Conservation (phyloP, 30 jellyfish, hydroid and myxozoan species). For the Sanderia malayensis region DNA sequence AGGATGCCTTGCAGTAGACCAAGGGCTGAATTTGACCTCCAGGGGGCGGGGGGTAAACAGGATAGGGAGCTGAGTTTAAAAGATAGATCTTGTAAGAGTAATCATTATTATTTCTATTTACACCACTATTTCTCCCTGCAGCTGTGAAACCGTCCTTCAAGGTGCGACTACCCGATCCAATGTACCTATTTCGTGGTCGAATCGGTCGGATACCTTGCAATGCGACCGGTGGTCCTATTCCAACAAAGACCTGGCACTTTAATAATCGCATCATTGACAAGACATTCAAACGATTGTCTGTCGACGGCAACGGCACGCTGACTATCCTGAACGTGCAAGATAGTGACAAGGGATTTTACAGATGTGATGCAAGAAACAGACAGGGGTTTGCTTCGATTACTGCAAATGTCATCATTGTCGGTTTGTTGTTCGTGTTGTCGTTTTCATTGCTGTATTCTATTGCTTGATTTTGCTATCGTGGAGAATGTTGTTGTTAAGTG, state of each 20-base stretch:
- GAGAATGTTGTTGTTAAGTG: too few relatives aligned
- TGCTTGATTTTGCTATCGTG: too few relatives aligned
- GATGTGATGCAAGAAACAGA: conserved; percentile 67
- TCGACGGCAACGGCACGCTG: conserved; percentile 64
- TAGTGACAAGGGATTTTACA: conserved; percentile 69
- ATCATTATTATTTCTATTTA: too few relatives aligned
- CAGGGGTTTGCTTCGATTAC: conserved; percentile 57
- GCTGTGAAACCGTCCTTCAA: conserved; percentile 71
- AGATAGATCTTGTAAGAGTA: too few relatives aligned
- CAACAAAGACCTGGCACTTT: conserved; percentile 72
- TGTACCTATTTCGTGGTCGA: conserved; percentile 70
- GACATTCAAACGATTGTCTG: conserved; percentile 24
- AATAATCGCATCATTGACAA: conserved; percentile 35
- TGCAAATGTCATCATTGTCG: conserved; percentile 66
- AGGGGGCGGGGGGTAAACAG: too few relatives aligned
- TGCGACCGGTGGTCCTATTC: conserved; percentile 94
- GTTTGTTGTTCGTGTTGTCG: too few relatives aligned
- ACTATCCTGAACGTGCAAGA: conserved; percentile 43
- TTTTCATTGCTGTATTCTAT: too few relatives aligned
- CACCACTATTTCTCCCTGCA: conserved; percentile 1
- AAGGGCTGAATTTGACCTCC: too few relatives aligned
- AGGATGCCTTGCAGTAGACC: too few relatives aligned
- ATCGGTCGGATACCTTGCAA: conserved; percentile 63
- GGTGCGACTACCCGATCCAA: conserved; percentile 81
- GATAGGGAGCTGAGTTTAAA: too few relatives aligned